Base-by-base conservation (phyloP, 2,113 vertebrate genomes). In the Phasianus colchicus region DNA sequence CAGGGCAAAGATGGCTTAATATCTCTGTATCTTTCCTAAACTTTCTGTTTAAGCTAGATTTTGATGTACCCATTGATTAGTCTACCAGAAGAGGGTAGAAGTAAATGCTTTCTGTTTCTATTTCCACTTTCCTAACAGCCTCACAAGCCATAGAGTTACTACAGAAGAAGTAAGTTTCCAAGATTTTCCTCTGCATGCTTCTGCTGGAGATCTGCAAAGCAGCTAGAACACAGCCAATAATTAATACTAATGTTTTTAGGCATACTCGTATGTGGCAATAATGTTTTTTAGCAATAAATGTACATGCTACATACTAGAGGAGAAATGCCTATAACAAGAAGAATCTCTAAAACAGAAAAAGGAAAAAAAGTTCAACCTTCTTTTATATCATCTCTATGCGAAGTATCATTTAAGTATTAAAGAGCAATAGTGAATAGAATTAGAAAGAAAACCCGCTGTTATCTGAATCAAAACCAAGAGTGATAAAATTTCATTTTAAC, bases 401-500 rank as follows among this genome's bases (percentile, higher is more conserved):
- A 25, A 87, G 32, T 36, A 76, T 11, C 67, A 85, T 79, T 50
- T 64, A 47, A 10, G 60, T 61, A 71, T 77, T 69, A 20, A 83
- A 45, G 34, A 95, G 74, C 92, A 96, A 52, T 32, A 83, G 0
- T 11, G 65, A 95, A 86, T 61, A 83, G 86, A 92, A 93, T 55
- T 83, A 94, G n/a, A 20, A 92, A 76, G 86, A 91, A 94, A 93
- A 63, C n/a, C 73, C 96, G 60, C 82, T 97, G 82, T 88, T 97
- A 95, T 43, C 72, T 93, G 47, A 93, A 92, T 80, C 78, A 92
- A 96, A 95, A 79, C 24, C 77, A 67, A 19, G 32, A 94, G 66
- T 69, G 81, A 96, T 47, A 93, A 89, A 65, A 93, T 76, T 90
- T 96, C 40, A 90, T 93, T 96, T 92, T 70, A 92, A 76, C 29